Conservation (phyloP, 2,113 vertebrate species). For the Chlorodrepanis virens region DNA sequence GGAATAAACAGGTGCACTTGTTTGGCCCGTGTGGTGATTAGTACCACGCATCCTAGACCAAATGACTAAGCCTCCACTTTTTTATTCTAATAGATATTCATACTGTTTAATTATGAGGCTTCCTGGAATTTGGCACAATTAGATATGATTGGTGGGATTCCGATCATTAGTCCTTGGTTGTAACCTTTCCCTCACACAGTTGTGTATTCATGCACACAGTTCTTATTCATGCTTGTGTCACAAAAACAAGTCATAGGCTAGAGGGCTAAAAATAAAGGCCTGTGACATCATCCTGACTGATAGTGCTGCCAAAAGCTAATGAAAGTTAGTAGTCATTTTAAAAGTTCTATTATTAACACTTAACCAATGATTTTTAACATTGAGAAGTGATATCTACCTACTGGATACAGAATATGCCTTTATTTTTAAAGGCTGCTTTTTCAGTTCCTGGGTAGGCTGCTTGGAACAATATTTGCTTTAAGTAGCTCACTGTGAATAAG, state of each 20-base stretch:
- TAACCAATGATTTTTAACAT: neutral
- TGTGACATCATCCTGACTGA: neutral
- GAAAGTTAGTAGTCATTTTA: neutral
- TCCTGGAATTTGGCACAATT: neutral
- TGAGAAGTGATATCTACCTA: neutral
- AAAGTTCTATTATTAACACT: neutral
- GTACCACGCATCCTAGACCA: neutral
- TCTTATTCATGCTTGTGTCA: neutral
- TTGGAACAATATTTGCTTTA: neutral
- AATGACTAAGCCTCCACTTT: neutral
- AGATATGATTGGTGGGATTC: neutral
- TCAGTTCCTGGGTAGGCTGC: neutral
- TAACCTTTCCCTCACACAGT: neutral
- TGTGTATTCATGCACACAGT: neutral
- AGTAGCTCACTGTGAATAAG: neutral
- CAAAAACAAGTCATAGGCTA: neutral
- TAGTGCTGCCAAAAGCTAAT: neutral
- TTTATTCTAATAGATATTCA: neutral
- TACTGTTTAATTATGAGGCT: neutral
- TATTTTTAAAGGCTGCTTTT: neutral
- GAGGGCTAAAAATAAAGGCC: neutral
- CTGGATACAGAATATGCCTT: neutral
- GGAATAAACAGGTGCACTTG: neutral
- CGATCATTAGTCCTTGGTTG: neutral
- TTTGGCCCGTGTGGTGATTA: neutral